phyloP scores from a whole-genome alignment of 2,797 vertebrate species.

The Anableps anableps region DNA sequence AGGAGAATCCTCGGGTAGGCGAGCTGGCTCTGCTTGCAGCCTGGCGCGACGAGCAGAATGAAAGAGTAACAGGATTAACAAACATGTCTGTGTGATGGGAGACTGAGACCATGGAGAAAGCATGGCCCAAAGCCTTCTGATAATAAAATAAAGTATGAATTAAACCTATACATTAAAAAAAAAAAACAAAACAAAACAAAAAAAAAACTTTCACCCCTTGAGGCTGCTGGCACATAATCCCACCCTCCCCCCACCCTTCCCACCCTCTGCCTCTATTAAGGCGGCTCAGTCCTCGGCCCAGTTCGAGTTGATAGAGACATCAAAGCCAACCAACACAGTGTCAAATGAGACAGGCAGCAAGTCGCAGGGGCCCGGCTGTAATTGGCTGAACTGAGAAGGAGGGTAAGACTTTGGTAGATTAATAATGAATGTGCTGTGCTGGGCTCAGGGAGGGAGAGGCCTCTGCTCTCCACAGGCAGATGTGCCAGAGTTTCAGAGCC shows the following conservation, averaged over 20 bases:
- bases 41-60: constrained; percentile 54
- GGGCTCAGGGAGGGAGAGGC: constrained; percentile 60
- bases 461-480: constrained; percentile 61
- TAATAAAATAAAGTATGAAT: constrained; percentile 76
- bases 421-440: constrained; percentile 73
- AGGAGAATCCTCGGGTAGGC: constrained; percentile 50
- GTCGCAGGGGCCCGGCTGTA: constrained; percentile 67
- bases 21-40: constrained; percentile 43
- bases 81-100: constrained; percentile 71
- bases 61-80: constrained; percentile 77
- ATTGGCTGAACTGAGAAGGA: constrained; percentile 73
- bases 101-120: constrained; percentile 60
- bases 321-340: constrained; percentile 71
- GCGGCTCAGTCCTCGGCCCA: constrained; percentile 41
- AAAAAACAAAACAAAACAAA: background rate
- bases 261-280: constrained; percentile 70
- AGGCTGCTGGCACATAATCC: constrained; percentile 75
- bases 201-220: constrained; percentile 48
- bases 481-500: constrained; percentile 40
- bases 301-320: constrained; percentile 79
- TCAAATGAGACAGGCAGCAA: constrained; percentile 71
- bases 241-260: constrained; percentile 33
- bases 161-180: constrained; percentile 67
- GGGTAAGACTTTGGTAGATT: constrained; percentile 63
- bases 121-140: constrained; percentile 60